Percentiles rank a stretch among this genome's conserved stretches.
phyloP scores from a whole-genome alignment of 2,113 vertebrate genomes.

The Haemorhous mexicanus region DNA sequence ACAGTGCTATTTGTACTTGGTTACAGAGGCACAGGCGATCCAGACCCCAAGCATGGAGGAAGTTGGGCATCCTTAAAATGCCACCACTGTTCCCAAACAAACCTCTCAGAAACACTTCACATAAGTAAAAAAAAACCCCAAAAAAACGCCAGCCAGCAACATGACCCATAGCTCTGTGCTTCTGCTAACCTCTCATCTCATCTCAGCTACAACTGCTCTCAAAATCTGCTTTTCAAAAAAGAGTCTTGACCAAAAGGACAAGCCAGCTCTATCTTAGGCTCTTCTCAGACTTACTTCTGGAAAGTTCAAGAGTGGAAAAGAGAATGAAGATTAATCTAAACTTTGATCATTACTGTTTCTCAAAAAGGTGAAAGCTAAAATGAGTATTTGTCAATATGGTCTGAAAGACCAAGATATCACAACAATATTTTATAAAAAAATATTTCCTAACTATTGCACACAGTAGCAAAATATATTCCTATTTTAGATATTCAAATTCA shows the following conservation, averaged over 20 bases:
- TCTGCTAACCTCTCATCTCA: not conserved
- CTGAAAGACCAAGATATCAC: not conserved
- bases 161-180: not conserved
- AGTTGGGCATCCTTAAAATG: not conserved
- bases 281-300: not conserved
- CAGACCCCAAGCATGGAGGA: not conserved
- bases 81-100: not conserved
- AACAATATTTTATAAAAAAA: not conserved
- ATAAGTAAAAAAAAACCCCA: not conserved
- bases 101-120: not conserved
- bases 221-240: not conserved
- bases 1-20: rapidly evolving
- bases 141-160: not conserved
- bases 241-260: not conserved
- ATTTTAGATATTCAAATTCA: not conserved
- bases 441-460: not conserved
- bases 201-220: not conserved
- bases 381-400: not conserved
- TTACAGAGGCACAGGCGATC: not conserved
- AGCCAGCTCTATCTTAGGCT: not conserved
- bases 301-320: not conserved
- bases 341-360: not conserved
- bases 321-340: not conserved
- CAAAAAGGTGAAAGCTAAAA: not conserved
- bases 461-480: not conserved